Evolutionary conservation across 2,113 vertebrate genomes (phyloP), one percentile per base, ranked within the genome.

Genomic region (Microtus pennsylvanicus): DNA sequence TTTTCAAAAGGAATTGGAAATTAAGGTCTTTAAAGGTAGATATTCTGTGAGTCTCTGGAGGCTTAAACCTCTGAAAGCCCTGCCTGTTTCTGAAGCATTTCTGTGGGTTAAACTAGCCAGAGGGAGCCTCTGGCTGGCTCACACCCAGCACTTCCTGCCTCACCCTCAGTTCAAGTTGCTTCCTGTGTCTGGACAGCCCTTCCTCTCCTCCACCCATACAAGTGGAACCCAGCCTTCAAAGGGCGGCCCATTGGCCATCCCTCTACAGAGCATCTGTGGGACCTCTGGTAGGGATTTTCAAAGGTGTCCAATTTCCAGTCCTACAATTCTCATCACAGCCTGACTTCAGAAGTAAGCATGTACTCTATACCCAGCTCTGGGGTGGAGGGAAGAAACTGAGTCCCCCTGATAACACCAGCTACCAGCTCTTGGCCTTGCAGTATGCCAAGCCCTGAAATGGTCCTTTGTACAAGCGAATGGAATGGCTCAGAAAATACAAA

Each of bases 101-200:
- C 83, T 95, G 80, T 81, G 91, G 87, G 90, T 77, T 87, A 63
- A 35, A 30, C 17, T 35, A 22, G 82, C 94, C 93, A 75, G 80
- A 77, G 69, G 67, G 63, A 88, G 94, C 92, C 90, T 97, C 94
- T 50, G 82, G 11, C 52, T 50, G 47, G 55, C 28, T 94, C 93
- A 97, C 96, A 94, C 93, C 96, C 97, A 96, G 35, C 7, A 89
- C 91, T 98, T 98, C 97, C 97, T 97, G 97, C 97, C 97, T 97
- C 96, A 87, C 96, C 95, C 97, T 26, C 42, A 92, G 91, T 93
- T 95, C 77, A 88, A 96, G 90, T 90, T 82, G 92, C 91, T 96
- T 98, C 97, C 97, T 97, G 87, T 75, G 55, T 82, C 90, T 96
- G 67, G 90, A 86, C 90, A 89, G 67, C 97, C 85, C 95, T 97